Evolutionary conservation across 2,888 invertebrate species (phyloP).

Genomic region (Cylindroiulus punctatus): DNA sequence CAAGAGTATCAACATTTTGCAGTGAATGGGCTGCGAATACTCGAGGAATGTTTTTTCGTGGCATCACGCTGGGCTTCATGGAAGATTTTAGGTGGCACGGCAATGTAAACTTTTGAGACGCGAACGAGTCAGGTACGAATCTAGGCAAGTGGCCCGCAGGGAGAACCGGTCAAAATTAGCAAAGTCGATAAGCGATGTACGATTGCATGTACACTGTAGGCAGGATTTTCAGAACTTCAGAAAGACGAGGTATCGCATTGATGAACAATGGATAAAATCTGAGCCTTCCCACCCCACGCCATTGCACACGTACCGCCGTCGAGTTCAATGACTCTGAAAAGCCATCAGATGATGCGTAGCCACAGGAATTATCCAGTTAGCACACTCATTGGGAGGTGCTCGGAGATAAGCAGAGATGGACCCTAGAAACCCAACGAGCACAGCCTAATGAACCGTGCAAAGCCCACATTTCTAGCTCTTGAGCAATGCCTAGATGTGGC

Average conservation of each 20-base stretch:
- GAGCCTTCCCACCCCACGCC: conserved; percentile 30
- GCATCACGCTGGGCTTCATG: conserved; percentile 38
- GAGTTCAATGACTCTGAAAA: conserved; percentile 42
- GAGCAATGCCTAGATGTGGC: conserved; percentile 35
- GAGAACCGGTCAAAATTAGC: conserved; percentile 49
- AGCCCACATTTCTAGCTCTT: not conserved
- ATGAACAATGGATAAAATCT: conserved; percentile 44
- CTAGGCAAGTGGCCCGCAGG: conserved; percentile 50
- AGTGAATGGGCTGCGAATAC: conserved; percentile 44
- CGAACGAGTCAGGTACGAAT: conserved; percentile 28
- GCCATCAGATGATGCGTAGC: conserved; percentile 40
- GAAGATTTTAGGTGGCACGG: conserved; percentile 34
- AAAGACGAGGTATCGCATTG: conserved; percentile 37
- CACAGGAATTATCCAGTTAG: conserved; percentile 40
- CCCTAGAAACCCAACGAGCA: conserved; percentile 43
- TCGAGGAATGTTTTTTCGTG: conserved; percentile 42
- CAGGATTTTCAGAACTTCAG: conserved; percentile 14
- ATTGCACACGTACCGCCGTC: conserved; percentile 9
- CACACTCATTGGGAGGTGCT: conserved; percentile 45
- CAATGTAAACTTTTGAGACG: conserved; percentile 29
- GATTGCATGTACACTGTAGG: conserved; percentile 39
- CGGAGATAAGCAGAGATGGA: conserved; percentile 36
- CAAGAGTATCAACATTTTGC: conserved; percentile 39
- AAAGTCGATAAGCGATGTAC: conserved; percentile 47
- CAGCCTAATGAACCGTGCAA: conserved; percentile 32